Conservation (phyloP, 2,113 vertebrate genomes). For the Crotalus horridus region DNA sequence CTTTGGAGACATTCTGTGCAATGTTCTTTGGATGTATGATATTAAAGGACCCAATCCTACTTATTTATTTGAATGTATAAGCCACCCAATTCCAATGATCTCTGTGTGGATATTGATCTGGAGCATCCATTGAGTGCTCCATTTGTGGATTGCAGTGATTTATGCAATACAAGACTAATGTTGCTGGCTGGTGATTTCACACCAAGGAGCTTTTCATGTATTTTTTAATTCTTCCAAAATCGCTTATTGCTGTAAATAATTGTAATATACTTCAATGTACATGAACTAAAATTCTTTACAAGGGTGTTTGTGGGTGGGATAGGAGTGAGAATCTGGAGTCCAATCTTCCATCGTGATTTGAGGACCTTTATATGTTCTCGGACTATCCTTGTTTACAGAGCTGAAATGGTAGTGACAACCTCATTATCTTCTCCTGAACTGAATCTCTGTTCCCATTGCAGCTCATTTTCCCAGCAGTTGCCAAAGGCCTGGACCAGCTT, state of each 20-base stretch:
- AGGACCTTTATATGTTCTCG: neutral
- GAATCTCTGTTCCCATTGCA: neutral
- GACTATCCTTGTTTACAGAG: neutral
- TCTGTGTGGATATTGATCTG: neutral
- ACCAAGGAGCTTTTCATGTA: neutral
- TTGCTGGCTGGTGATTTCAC: neutral
- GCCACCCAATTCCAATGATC: neutral
- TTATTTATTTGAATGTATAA: neutral
- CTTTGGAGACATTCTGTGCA: neutral
- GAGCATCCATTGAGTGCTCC: neutral
- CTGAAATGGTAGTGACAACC: neutral
- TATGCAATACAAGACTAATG: neutral
- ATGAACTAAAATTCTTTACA: neutral
- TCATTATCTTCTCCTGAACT: neutral
- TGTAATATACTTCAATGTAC: neutral
- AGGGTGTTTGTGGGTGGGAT: neutral
- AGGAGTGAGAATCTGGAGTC: neutral
- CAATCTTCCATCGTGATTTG: neutral
- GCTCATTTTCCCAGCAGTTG: neutral
- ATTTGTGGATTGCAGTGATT: neutral
- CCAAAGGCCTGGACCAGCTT: neutral
- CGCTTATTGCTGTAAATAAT: neutral
- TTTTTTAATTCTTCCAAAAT: neutral
- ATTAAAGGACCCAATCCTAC: neutral
- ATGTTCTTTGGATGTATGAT: neutral